phyloP scores from a whole-genome alignment of 2,113 vertebrate genomes.

The Gobio gobio region DNA sequence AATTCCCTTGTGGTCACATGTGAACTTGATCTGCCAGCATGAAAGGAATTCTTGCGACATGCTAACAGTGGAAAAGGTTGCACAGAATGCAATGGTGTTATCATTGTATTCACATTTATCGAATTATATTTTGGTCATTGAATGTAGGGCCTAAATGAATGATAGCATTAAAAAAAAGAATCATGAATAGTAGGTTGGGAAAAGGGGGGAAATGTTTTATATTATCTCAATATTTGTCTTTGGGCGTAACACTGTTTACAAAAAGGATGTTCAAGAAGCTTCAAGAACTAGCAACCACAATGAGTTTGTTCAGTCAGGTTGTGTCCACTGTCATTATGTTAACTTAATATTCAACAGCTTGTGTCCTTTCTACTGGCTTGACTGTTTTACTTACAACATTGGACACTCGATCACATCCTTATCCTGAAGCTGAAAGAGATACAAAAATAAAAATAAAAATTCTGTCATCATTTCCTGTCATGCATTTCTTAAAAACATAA shows the following conservation, averaged over 20 bases:
- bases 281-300: constrained; percentile 10
- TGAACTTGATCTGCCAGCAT: constrained; percentile 59
- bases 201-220: constrained; percentile 11
- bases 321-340: constrained; percentile 29
- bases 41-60: constrained; percentile 48
- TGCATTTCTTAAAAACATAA: background rate
- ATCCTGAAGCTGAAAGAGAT: background rate
- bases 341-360: constrained; percentile 12
- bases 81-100: background rate
- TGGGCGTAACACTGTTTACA: constrained; percentile 65
- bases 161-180: background rate
- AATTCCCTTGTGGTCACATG: constrained; percentile 64
- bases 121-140: background rate
- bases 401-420: background rate
- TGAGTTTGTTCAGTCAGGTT: constrained; percentile 40
- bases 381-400: background rate
- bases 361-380: background rate
- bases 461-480: background rate
- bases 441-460: background rate
- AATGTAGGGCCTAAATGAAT: background rate
- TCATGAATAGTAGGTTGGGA: constrained; percentile 5
- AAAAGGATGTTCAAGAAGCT: constrained; percentile 42
- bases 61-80: constrained; percentile 44
- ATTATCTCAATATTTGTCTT: constrained; percentile 73
- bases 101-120: background rate